Percentiles rank a stretch among this genome's conserved stretches.
These are phyloP conservation scores for Maniola hyperantus DNA, from an alignment of 2,888 invertebrate genomes.

Conservation along the genomic window DNA sequence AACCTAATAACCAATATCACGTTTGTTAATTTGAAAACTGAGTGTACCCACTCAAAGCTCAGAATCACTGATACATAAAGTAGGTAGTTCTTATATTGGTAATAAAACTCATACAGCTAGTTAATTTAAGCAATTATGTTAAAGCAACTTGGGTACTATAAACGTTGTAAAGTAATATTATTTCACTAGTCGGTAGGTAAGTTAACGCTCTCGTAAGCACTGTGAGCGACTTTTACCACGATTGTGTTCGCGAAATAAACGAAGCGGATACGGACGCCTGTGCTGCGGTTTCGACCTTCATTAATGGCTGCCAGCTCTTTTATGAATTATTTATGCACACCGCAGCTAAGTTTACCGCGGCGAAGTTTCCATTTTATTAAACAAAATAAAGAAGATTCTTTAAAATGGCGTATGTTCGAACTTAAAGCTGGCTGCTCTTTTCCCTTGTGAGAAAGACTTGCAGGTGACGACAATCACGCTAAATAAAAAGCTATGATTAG, in stretches of 20 bases:
- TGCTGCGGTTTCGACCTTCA: slow-evolving; percentile 65
- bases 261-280: slow-evolving; percentile 47
- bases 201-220: slow-evolving; percentile 40
- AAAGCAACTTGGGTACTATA: not conserved
- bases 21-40: no score
- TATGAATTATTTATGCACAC: slow-evolving; percentile 76
- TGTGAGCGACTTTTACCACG: slow-evolving; percentile 51
- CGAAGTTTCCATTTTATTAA: slow-evolving; percentile 73
- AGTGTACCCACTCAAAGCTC: no score
- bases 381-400: slow-evolving; percentile 50
- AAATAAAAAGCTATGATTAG: no score
- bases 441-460: no score
- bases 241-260: slow-evolving; percentile 55
- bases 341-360: slow-evolving; percentile 64
- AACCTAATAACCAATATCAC: no score
- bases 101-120: not conserved
- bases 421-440: no score
- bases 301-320: slow-evolving; percentile 71
- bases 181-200: not conserved
- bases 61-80: no score
- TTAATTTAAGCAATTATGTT: not conserved
- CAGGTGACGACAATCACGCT: no score
- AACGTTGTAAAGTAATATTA: not conserved
- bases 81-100: not conserved
- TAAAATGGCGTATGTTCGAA: not conserved